Evolutionary conservation across 2,888 invertebrate genomes (phyloP).

Genomic region (Apamea sordens): DNA sequence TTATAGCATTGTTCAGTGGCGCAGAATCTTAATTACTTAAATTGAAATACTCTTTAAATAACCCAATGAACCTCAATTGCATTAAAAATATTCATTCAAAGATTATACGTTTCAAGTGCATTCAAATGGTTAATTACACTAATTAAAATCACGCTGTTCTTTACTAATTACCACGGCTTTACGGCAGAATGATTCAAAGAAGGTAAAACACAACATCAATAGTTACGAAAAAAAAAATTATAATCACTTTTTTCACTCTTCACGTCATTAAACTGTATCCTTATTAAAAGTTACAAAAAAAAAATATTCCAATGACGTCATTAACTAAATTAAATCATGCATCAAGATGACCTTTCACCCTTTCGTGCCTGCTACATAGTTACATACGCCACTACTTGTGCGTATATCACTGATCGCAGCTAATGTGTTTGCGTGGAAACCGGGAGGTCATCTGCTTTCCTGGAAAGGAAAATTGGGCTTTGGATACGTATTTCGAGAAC

Average conservation of each 20-base stretch:
- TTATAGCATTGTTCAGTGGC: constrained; percentile 1
- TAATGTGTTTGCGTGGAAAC: constrained; percentile 55
- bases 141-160: constrained; percentile 17
- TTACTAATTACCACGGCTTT: background rate
- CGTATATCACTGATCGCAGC: constrained; percentile 43
- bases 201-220: background rate
- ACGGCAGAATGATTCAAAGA: background rate
- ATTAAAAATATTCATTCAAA: constrained; percentile 18
- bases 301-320: background rate
- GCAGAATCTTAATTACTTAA: constrained; percentile 24
- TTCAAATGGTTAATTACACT: constrained; percentile 38
- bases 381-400: constrained; percentile 13
- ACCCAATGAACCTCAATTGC: constrained; percentile 6
- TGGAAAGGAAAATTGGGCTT: constrained; percentile 47
- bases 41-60: constrained; percentile 21
- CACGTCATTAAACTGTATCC: background rate
- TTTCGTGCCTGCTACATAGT: constrained; percentile 1
- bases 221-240: background rate
- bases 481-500: constrained; percentile 24
- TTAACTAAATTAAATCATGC: constrained; percentile 8
- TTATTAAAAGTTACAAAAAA: background rate
- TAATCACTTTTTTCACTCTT: background rate
- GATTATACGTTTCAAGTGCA: constrained; percentile 28
- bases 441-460: constrained; percentile 51
- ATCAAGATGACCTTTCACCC: constrained; percentile 25